Evolutionary conservation across 2,113 vertebrate genomes (phyloP), one percentile per base, ranked within the genome.

Genomic region (Halcyon malimbica): DNA sequence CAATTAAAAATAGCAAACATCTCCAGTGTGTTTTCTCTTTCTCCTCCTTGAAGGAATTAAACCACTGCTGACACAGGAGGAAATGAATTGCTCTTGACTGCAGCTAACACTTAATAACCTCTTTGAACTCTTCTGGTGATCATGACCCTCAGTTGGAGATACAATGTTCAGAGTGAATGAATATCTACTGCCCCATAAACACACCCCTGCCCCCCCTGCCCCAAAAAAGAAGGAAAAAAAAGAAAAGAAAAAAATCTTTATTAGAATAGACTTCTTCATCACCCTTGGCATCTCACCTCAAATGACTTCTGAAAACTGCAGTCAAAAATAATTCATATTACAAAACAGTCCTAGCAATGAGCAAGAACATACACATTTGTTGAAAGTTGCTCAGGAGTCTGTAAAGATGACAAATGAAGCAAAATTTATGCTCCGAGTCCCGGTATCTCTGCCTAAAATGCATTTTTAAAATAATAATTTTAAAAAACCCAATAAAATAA

Each of bases 381-480:
- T 89, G 44, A 51, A 74, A 82, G 51, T 18, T 94, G 23, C 17
- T 76, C 67, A 53, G 28, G 35, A 96, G 59, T 92, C 56, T 76
- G 18, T 89, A 51, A 68, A 35, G 44, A 94, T 60, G 56, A 92
- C 73, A 91, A 73, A 89, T 51, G 18, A 74, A 68, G 39, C 73
- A 88, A 94, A 78, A 84, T 80, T 95, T 86, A 76, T 77, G 76
- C 77, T 93, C 50, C 60, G 67, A 50, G 63, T 93, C 48, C 37
- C 64, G 2, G 5, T 86, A 78, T 54, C 53, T 81, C 88, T 93
- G 84, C 53, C 68, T 95, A 89, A 97, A 97, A 96, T 89, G 46
- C 93, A 94, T 93, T 95, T 64, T 92, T 93, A 96, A 51, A 28
- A 29, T 46, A 46, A 46, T 44, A 87, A 70, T n/a, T n/a, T n/a